Evolutionary conservation across 1,140 invertebrate species (phyloP), one percentile per base, ranked within the genome.

Genomic region (Drosophila seguyi): DNA sequence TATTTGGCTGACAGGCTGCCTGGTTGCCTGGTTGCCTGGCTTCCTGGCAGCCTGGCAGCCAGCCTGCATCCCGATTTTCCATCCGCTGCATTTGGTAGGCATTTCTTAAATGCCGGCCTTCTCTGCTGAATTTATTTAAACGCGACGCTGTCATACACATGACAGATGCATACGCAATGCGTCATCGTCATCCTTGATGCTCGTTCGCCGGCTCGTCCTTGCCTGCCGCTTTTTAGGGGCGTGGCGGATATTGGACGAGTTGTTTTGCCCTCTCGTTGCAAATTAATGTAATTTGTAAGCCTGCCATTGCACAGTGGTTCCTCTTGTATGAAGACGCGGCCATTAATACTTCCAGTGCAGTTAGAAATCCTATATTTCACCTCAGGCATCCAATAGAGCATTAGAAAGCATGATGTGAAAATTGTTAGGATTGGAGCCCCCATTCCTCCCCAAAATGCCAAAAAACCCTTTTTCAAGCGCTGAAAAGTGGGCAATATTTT

Each of bases 111-210:
- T 88, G 76, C 45, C 69, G 75, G 75, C 74, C 63, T 55, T 60
- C 39, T 48, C 66, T 52, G 62, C 65, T 73, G 68, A 87, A 87
- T 88, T 87, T 87, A 87, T 87, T 88, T 87, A 87, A 87, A 83
- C 83, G 79, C 84, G 83, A 38, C 47, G 41, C 79, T 87, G 83
- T 88, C 84, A 87, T 74, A 88, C 84, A 69, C 79, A 87, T 83
- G 76, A 88, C 83, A 76, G 62, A 72, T 76, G 53, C 83, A 82
- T 83, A 87, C 76, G 83, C 79, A 87, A 88, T 87, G 84, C 83
- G 84, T 87, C 83, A 87, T 87, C 83, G 79, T 84, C 81, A 85
- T 71, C 41, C 42, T 62, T 71, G 59, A 47, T 5, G 34, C 63
- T 25, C 44, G 52, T 39, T 61, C 20, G 31, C 4, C 38, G 2